Base-by-base conservation (phyloP, 2,797 vertebrate genomes). In the Spondyliosoma cantharus region DNA sequence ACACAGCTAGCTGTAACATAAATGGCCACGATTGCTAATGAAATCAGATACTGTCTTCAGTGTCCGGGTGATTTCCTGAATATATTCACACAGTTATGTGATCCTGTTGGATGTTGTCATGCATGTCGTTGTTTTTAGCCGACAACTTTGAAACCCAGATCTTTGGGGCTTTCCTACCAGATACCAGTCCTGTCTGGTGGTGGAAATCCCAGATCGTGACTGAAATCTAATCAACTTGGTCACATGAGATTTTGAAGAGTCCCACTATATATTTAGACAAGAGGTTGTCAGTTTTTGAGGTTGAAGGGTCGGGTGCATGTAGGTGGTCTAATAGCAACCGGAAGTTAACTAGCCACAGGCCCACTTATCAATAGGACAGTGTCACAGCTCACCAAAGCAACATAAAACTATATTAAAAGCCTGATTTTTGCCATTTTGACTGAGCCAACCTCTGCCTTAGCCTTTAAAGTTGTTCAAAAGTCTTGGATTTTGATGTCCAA, bases 151-250 rank as follows among this genome's bases (percentile, higher is more conserved):
- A 15, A 58, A 66, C 77, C 11, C 24, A 29, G 17, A 11, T 27
- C 14, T 52, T 50, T 70, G 62, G 79, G 79, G 64, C 67, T 81
- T 79, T 74, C 67, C 77, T 70, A 9, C 20, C 37, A 14, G 17
- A 45, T 45, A 11, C n/a, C 60, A 25, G 20, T 45, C 42, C 16
- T 52, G 17, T 64, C 27, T 62, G 68, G 29, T 59, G 58, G 5
- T 74, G 59, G 57, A 66, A 86, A 77, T 57, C 49, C 3, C 60
- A 58, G 19, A 42, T 69, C n/a, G 3, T 32, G 9, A 37, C 14
- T 24, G 14, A 74, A 71, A 77, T 61, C 9, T 32, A 52, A 57
- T 32, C 0, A 9, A 53, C 22, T 56, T 32, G 27, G 59, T 61
- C 25, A 25, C 2, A 16, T 3, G 1, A 20, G 8, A 45, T 57